phyloP scores from a whole-genome alignment of 2,888 invertebrate genomes.

The Mesorhabditis spiculigera region DNA sequence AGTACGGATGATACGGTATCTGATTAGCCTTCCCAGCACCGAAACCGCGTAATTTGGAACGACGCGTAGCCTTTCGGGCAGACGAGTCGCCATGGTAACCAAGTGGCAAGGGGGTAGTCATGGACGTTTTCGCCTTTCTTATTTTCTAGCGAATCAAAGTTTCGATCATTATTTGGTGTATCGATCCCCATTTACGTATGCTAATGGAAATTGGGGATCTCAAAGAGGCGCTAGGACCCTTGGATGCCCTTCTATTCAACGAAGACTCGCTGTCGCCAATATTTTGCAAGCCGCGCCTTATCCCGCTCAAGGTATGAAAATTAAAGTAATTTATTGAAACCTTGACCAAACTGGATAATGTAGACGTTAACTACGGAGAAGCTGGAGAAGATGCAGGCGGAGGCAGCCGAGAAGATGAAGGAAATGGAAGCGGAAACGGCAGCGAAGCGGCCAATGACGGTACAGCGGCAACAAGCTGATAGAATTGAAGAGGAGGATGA shows the following conservation, averaged over 20 bases:
- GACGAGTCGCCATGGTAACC: too few species aligned
- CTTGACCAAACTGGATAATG: background rate
- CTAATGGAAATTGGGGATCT: background rate
- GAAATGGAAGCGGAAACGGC: conserved; percentile 45
- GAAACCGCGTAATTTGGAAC: too few species aligned
- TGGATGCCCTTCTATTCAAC: conserved; percentile 68
- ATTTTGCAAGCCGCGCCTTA: conserved; percentile 83
- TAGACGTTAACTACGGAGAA: conserved; percentile 80
- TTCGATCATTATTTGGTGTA: too few species aligned
- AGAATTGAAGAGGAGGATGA: background rate
- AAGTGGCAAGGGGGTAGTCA: too few species aligned
- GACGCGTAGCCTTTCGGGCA: too few species aligned
- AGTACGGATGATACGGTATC: too few species aligned
- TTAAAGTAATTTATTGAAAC: too few species aligned
- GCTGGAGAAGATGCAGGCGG: conserved; percentile 84
- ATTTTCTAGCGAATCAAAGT: too few species aligned
- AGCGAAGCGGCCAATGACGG: background rate
- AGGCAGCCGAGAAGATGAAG: conserved; percentile 70
- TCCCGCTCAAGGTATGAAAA: conserved; percentile 75
- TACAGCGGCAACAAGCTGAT: background rate
- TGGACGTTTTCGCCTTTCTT: too few species aligned
- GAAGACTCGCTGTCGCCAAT: conserved; percentile 62
- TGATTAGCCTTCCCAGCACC: too few species aligned
- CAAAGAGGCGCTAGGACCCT: conserved; percentile 48
- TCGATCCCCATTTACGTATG: too few species aligned